These are phyloP conservation scores for Danio tinwini DNA, from an alignment of 2,797 vertebrate species.

Conservation along the genomic window DNA sequence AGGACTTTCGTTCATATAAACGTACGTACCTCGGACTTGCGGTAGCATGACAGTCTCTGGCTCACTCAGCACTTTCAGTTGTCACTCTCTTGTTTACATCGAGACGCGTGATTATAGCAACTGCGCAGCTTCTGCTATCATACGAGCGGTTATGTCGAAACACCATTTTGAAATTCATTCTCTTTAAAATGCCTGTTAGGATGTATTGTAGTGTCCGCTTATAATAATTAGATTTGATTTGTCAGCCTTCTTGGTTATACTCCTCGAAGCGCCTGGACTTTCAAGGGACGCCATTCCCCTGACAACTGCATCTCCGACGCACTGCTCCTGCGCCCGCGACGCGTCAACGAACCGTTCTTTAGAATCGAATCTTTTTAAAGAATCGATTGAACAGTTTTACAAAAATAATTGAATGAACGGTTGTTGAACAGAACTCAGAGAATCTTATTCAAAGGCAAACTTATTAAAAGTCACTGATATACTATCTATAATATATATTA, in stretches of 20 bases:
- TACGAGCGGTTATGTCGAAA: background rate
- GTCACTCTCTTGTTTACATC: constrained; percentile 53
- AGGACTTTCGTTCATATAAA: background rate
- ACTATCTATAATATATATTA: too few relatives aligned
- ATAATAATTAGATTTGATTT: background rate
- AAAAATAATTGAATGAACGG: too few relatives aligned
- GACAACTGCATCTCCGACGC: constrained; percentile 56
- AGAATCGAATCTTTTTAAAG: background rate
- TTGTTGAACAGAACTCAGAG: background rate
- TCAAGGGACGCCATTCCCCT: constrained; percentile 59
- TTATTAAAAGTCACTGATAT: too few relatives aligned
- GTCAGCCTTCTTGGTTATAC: background rate
- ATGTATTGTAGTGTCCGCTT: background rate
- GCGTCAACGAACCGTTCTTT: constrained; percentile 37
- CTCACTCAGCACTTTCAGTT: constrained; percentile 29
- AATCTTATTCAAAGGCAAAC: background rate
- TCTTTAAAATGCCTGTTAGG: constrained; percentile 2
- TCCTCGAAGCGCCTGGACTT: constrained; percentile 25
- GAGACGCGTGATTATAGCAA: constrained; percentile 26
- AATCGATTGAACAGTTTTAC: background rate
- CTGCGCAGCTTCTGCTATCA: constrained; percentile 38
- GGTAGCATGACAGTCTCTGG: constrained; percentile 1
- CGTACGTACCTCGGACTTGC: background rate
- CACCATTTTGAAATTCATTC: constrained; percentile 19
- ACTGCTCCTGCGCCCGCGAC: constrained; percentile 1